These are phyloP conservation scores for Andrena hattorfiana DNA, from an alignment of 2,888 invertebrate genomes.

Conservation along the genomic window DNA sequence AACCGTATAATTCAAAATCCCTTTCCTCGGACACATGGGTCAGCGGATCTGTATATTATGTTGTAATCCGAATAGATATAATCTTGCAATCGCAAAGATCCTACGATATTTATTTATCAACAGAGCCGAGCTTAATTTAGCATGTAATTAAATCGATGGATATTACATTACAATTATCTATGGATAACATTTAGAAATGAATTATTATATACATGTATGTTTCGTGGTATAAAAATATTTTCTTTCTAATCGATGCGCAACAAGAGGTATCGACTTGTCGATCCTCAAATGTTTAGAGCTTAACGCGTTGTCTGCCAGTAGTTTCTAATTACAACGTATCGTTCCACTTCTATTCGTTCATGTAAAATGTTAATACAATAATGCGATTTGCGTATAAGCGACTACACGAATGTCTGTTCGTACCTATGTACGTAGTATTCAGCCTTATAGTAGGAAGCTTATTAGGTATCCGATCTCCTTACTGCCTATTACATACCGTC, in stretches of 20 bases:
- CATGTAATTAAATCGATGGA: conserved; percentile 45
- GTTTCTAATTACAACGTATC: not conserved
- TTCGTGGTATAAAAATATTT: conserved; percentile 63
- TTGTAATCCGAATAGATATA: conserved; percentile 52
- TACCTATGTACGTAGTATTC: not conserved
- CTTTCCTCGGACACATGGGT: conserved; percentile 62
- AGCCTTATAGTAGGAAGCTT: conserved; percentile 12
- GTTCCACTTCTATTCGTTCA: not conserved
- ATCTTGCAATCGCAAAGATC: conserved; percentile 31
- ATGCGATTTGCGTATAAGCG: not conserved
- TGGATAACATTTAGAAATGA: conserved; percentile 45
- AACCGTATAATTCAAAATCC: conserved; percentile 77
- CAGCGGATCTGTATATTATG: conserved; percentile 73
- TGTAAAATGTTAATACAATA: not conserved
- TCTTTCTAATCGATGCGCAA: conserved; percentile 34
- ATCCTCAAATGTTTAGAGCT: conserved; percentile 41
- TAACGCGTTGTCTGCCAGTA: conserved; percentile 36
- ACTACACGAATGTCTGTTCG: not conserved
- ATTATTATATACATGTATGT: conserved; percentile 54
- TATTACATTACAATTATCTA: conserved; percentile 49
- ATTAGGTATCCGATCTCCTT: not conserved
- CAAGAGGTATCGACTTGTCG: conserved; percentile 53
- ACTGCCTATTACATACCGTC: not conserved
- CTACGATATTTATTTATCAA: conserved; percentile 50
- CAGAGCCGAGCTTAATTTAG: conserved; percentile 44